phyloP scores from a whole-genome alignment of 2,888 invertebrate species.

The Mythimna albipuncta region DNA sequence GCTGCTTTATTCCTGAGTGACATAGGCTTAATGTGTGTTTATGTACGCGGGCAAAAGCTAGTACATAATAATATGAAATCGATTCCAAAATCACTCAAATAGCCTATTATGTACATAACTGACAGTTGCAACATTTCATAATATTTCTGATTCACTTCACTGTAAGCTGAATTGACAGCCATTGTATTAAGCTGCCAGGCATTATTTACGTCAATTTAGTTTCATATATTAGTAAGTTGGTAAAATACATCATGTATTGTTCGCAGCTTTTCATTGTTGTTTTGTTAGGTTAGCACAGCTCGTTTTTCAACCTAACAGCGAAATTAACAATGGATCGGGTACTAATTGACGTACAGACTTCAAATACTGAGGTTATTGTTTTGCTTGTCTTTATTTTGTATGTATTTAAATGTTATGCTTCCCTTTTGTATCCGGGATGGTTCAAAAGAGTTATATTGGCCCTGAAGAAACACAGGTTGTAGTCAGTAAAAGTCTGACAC shows the following conservation, averaged over 20 bases:
- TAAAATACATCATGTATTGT: slow-evolving; percentile 18
- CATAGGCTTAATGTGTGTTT: too few species aligned
- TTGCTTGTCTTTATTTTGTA: neutral
- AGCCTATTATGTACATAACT: neutral
- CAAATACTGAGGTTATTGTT: slow-evolving; percentile 15
- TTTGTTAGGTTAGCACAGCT: slow-evolving; percentile 14
- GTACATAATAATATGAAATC: too few species aligned
- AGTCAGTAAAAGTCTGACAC: too few species aligned
- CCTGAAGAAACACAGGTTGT: too few species aligned
- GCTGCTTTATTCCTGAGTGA: too few species aligned
- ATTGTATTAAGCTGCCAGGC: slow-evolving; percentile 6
- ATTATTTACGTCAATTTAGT: slow-evolving; percentile 8
- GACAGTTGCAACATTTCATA: neutral
- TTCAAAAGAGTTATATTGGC: too few species aligned
- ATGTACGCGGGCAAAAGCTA: too few species aligned
- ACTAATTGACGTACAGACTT: slow-evolving; percentile 26
- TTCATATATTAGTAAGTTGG: neutral
- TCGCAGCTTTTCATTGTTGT: slow-evolving; percentile 20
- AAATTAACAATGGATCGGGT: slow-evolving; percentile 16
- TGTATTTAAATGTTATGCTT: neutral
- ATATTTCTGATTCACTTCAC: neutral
- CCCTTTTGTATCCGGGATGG: too few species aligned
- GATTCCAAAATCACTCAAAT: too few species aligned
- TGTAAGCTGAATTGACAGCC: neutral
- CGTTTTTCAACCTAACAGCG: slow-evolving; percentile 24